Evolutionary conservation across 1,140 invertebrate species (phyloP), one percentile per base, ranked within the genome.

Genomic region (Sesamia nonagrioides): DNA sequence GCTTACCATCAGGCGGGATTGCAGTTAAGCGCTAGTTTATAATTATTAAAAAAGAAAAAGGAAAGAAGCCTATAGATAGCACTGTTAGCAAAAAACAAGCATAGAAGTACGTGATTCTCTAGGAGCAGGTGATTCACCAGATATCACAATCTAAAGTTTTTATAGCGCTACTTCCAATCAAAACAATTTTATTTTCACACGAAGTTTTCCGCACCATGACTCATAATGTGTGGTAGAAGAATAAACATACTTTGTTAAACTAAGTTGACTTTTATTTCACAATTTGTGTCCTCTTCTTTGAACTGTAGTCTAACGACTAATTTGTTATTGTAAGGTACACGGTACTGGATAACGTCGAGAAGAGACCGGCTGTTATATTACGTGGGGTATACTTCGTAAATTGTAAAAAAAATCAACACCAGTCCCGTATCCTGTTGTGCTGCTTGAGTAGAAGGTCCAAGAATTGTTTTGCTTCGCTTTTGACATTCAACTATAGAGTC

Each of bases 301-400:
- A 3, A 33, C 21, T 58, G 33, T 54, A 42, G 42, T 75, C 7
- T 50, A 63, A 75, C 58, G 18, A 15, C 15, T 75, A 17, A 60
- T 79, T 75, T 79, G 48, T 74, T 66, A 73, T 74, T 69, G 52
- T 80, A 80, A 75, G 56, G 42, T 75, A 88, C 90, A 6, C 84
- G 86, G 11, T 92, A 90, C 78, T 61, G 92, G 78, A 84, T 79
- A 56, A 91, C 91, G 37, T 79, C 83, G 56, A 84, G 88, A 45
- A 88, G 92, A 35, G 87, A 85, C 15, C 86, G 87, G 45, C 84
- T 92, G 54, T 84, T 92, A 35, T 89, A 87, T 81, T 90, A 86
- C 85, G 80, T 86, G 42, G 90, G 91, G 21, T 89, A 93, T 93
- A 86, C 82, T 93, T 89, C 85, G 85, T 92, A 27, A 90, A 92